Evolutionary conservation across 2,113 vertebrate species (phyloP).

Genomic region (Eurystomus gularis): DNA sequence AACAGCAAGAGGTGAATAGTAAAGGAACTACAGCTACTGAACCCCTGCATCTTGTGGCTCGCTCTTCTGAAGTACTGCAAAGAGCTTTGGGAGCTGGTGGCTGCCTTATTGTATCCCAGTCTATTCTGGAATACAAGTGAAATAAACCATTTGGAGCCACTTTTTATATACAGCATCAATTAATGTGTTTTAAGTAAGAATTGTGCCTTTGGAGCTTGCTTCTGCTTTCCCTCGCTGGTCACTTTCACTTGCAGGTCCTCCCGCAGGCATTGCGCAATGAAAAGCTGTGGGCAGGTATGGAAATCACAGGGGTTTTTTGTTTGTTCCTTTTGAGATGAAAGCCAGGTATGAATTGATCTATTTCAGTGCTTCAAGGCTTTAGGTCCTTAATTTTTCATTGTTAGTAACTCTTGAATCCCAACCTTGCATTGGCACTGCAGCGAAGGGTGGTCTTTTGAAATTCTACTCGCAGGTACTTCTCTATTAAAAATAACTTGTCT

Average conservation of each 20-base stretch:
- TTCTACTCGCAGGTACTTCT: neutral
- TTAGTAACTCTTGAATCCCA: neutral
- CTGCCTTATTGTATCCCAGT: neutral
- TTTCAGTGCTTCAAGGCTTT: neutral
- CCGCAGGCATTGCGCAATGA: neutral
- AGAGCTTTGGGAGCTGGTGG: neutral
- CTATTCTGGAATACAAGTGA: neutral
- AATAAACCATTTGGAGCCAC: neutral
- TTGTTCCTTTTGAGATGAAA: neutral
- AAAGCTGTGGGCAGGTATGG: neutral
- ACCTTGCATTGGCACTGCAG: neutral
- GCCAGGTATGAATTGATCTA: neutral
- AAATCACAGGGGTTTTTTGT: neutral
- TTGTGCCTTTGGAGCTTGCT: neutral
- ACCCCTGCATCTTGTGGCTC: neutral
- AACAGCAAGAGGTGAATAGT: neutral
- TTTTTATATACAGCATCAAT: neutral
- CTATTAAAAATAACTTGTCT: neutral
- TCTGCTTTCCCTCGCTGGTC: neutral
- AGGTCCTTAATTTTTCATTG: neutral
- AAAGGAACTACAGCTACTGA: neutral
- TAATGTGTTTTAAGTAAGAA: neutral
- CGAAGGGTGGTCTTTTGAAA: neutral
- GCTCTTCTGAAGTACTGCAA: neutral
- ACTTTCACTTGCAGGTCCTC: neutral